These are phyloP conservation scores for Anthoscopus minutus DNA, from an alignment of 2,113 vertebrate species.

Conservation along the genomic window DNA sequence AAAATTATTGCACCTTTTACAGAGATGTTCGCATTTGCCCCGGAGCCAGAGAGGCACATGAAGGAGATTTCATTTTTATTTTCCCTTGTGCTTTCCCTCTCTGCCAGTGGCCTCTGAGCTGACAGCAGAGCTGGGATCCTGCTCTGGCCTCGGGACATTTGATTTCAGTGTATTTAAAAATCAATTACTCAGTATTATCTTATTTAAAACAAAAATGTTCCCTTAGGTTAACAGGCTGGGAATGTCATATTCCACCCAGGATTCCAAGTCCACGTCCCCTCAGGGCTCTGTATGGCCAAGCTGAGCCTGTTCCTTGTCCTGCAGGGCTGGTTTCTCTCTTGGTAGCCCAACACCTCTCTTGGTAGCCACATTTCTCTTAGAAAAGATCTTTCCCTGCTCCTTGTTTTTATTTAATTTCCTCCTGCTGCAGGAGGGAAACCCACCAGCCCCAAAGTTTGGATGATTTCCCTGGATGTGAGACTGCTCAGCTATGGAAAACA, in stretches of 20 bases:
- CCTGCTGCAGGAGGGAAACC: not conserved
- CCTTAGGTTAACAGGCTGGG: not conserved
- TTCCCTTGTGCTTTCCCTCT: not conserved
- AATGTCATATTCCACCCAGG: not conserved
- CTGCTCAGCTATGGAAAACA: not conserved
- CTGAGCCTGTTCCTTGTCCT: not conserved
- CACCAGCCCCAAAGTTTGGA: not conserved
- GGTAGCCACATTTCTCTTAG: not conserved
- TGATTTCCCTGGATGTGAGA: too few relatives aligned
- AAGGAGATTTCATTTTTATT: constrained; percentile 5
- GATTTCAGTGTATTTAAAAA: constrained; percentile 48
- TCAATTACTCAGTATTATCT: constrained; percentile 36
- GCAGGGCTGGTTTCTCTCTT: not conserved
- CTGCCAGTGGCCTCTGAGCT: not conserved
- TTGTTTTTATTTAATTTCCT: not conserved
- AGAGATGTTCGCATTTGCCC: not conserved
- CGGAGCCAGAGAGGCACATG: not conserved
- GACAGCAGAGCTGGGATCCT: not conserved
- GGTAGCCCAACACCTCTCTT: not conserved
- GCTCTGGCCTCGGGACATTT: not conserved
- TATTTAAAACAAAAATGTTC: not conserved
- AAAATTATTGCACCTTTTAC: not conserved
- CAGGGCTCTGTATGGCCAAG: rapidly evolving
- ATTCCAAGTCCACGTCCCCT: rapidly evolving
- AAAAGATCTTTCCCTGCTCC: not conserved